A percentile compares a stretch with the other conserved stretches of the same genome.
phyloP scores from a whole-genome alignment of 2,888 invertebrate genomes.

The Bellardia pandia region DNA sequence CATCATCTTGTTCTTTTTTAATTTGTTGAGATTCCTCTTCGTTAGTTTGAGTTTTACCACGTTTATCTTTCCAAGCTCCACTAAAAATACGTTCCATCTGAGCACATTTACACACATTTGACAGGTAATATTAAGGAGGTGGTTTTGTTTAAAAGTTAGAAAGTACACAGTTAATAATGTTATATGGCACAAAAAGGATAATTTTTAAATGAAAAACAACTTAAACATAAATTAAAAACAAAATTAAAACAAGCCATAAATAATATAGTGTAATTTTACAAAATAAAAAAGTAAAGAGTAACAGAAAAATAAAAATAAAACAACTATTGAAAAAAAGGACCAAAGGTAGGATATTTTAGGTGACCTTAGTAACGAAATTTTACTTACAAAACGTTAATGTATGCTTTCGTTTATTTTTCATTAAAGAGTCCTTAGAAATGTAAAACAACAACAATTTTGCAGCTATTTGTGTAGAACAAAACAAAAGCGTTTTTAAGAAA shows the following conservation, averaged over 20 bases:
- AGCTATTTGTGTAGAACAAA: slow-evolving; percentile 12
- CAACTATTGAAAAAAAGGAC: neutral
- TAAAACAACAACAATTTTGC: slow-evolving; percentile 25
- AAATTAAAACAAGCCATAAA: slow-evolving; percentile 2
- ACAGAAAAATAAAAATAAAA: neutral
- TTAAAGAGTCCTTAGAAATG: slow-evolving; percentile 11
- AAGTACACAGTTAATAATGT: slow-evolving; percentile 54
- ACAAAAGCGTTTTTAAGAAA: slow-evolving; percentile 46
- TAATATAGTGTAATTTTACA: slow-evolving; percentile 8
- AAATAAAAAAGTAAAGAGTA: slow-evolving; percentile 29
- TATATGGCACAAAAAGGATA: neutral
- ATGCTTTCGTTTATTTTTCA: slow-evolving; percentile 14
- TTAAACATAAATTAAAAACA: slow-evolving; percentile 70
- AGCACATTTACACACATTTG: slow-evolving; percentile 30
- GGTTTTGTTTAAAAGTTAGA: slow-evolving; percentile 40
- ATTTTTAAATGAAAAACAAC: neutral
- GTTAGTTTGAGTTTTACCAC: slow-evolving; percentile 85
- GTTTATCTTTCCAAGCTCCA: slow-evolving; percentile 94
- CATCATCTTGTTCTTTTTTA: slow-evolving; percentile 75
- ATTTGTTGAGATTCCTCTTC: slow-evolving; percentile 60
- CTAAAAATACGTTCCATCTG: slow-evolving; percentile 98
- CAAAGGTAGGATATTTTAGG: slow-evolving; percentile 56
- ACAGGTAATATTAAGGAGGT: slow-evolving; percentile 10
- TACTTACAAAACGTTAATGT: slow-evolving; percentile 44
- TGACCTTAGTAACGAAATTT: slow-evolving; percentile 45